phyloP scores from a whole-genome alignment of 30 jellyfish, hydroid and myxozoan species.

The Hydractinia echinata region DNA sequence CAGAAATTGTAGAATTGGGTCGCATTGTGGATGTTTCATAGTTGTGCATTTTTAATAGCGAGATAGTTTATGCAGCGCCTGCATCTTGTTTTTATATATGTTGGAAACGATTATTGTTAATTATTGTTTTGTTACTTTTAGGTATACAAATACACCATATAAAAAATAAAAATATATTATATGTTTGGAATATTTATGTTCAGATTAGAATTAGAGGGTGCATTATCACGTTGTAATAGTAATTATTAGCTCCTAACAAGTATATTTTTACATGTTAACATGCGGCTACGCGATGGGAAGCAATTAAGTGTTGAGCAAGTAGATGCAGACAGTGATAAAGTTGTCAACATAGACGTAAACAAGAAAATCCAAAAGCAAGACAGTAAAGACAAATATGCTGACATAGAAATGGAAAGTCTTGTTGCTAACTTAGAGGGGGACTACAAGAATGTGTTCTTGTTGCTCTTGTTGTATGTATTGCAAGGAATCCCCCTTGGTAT shows the following conservation, averaged over 20 bases:
- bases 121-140: too few relatives aligned
- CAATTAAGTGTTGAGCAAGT: neutral
- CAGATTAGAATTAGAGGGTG: neutral
- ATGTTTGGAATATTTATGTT: neutral
- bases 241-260: too few relatives aligned
- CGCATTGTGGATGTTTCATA: too few relatives aligned
- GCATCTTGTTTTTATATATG: too few relatives aligned
- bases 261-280: neutral
- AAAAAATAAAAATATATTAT: too few relatives aligned
- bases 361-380: neutral
- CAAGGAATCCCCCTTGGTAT: conserved; percentile 99
- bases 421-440: conserved; percentile 59
- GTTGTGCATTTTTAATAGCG: too few relatives aligned
- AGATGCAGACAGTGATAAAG: neutral
- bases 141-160: too few relatives aligned
- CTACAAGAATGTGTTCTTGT: conserved; percentile 47
- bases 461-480: conserved; percentile 62
- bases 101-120: too few relatives aligned
- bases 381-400: neutral
- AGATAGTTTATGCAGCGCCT: too few relatives aligned
- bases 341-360: conserved; percentile 1
- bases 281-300: conserved; percentile 45
- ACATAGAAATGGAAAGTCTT: neutral
- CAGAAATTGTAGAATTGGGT: too few relatives aligned
- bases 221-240: neutral